Percentiles rank a stretch among this genome's conserved stretches.
phyloP scores from a whole-genome alignment of 2,888 invertebrate genomes.

The Notodonta ziczac region DNA sequence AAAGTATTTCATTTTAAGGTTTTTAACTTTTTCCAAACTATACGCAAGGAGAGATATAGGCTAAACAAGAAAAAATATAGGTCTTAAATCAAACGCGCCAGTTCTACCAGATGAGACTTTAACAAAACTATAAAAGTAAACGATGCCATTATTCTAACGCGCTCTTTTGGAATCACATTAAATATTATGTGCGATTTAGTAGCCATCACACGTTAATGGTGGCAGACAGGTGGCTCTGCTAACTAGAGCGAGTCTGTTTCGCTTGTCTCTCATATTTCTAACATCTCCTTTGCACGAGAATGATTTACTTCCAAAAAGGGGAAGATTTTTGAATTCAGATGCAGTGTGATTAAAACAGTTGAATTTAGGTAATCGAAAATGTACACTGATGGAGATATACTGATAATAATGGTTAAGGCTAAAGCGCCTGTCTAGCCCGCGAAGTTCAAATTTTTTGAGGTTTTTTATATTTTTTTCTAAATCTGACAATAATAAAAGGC shows the following conservation, averaged over 20 bases:
- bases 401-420: too few relatives aligned
- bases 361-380: too few relatives aligned
- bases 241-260: slow-evolving; percentile 9
- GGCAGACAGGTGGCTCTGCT: slow-evolving; percentile 18
- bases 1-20: too few relatives aligned
- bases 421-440: too few relatives aligned
- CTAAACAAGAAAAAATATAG: not conserved
- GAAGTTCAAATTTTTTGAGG: too few relatives aligned
- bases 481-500: too few relatives aligned
- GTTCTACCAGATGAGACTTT: slow-evolving; percentile 23
- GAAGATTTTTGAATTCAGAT: too few relatives aligned
- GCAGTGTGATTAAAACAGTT: too few relatives aligned
- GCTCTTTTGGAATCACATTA: slow-evolving; percentile 46
- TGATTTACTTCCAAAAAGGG: not conserved
- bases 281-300: not conserved
- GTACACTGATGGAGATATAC: too few relatives aligned
- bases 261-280: not conserved
- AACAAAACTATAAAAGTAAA: slow-evolving; percentile 37
- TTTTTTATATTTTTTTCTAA: too few relatives aligned
- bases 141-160: slow-evolving; percentile 35
- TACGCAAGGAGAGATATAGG: not conserved
- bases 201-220: slow-evolving; percentile 20
- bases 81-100: slow-evolving; percentile 5
- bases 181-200: slow-evolving; percentile 41
- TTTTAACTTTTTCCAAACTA: too few relatives aligned